phyloP scores from a whole-genome alignment of 2,888 invertebrate species.

The Venusia cambrica region DNA sequence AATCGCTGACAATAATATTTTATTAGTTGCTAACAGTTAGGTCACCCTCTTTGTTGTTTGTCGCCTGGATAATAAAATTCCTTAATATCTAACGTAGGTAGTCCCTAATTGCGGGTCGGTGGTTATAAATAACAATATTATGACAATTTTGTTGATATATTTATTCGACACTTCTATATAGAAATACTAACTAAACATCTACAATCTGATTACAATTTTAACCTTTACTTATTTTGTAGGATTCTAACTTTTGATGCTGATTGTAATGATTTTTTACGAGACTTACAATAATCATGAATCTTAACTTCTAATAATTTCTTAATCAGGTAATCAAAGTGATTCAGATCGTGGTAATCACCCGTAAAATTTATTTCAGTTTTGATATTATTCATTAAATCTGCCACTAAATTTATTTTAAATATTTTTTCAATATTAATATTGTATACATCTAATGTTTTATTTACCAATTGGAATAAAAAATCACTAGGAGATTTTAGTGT shows the following conservation, averaged over 20 bases:
- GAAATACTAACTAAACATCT: no score
- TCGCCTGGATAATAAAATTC: no score
- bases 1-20: no score
- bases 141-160: no score
- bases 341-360: neutral
- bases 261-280: slow-evolving; percentile 4
- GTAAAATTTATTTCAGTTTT: neutral
- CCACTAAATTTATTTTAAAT: slow-evolving; percentile 1
- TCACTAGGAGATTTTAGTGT: slow-evolving; percentile 1
- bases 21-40: no score
- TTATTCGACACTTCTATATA: no score
- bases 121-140: no score
- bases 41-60: no score
- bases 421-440: neutral
- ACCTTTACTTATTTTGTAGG: slow-evolving; percentile 1
- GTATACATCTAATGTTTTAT: neutral
- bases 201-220: no score
- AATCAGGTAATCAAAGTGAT: slow-evolving; percentile 10
- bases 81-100: no score
- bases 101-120: no score
- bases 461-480: neutral
- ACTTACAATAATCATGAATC: slow-evolving; percentile 20
- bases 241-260: neutral
- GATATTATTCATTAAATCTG: neutral
- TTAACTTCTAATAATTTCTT: slow-evolving; percentile 19